Evolutionary conservation across 2,797 vertebrate genomes (phyloP).

Genomic region (Acipenser transmontanus): DNA sequence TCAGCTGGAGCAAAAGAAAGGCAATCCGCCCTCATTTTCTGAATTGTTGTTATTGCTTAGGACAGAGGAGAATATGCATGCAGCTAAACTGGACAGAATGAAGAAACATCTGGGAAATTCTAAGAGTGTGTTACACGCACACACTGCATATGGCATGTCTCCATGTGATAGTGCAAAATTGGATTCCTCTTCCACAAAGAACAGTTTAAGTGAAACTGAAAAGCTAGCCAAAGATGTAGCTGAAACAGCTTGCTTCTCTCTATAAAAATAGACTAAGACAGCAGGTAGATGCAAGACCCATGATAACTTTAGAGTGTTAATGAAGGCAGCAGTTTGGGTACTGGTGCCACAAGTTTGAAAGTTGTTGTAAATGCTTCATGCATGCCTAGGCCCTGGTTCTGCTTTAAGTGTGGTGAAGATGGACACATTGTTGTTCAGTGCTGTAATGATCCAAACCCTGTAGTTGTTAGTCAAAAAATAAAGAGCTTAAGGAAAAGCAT

Average conservation of each 20-base stretch:
- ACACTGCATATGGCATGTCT: no score
- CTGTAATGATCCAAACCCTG: no score
- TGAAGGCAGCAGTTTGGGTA: not conserved
- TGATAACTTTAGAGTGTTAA: not conserved
- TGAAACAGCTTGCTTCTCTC: no score
- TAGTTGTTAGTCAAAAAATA: no score
- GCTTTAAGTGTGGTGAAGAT: constrained; percentile 2
- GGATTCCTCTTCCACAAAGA: no score
- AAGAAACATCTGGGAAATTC: not conserved
- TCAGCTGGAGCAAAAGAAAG: constrained; percentile 13
- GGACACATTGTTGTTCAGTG: not conserved
- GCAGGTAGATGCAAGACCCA: no score
- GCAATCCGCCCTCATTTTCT: not conserved
- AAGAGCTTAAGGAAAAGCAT: no score
- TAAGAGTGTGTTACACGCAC: no score
- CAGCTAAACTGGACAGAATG: not conserved
- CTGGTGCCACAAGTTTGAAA: not conserved
- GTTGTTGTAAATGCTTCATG: not conserved
- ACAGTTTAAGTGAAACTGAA: no score
- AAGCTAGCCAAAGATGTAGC: no score
- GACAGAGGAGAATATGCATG: not conserved
- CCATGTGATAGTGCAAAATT: no score
- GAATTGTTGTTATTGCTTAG: not conserved
- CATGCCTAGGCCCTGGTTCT: not conserved
- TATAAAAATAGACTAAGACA: no score